Evolutionary conservation across 2,113 vertebrate species (phyloP), one percentile per base, ranked within the genome.

Genomic region (Ascaphus truei): DNA sequence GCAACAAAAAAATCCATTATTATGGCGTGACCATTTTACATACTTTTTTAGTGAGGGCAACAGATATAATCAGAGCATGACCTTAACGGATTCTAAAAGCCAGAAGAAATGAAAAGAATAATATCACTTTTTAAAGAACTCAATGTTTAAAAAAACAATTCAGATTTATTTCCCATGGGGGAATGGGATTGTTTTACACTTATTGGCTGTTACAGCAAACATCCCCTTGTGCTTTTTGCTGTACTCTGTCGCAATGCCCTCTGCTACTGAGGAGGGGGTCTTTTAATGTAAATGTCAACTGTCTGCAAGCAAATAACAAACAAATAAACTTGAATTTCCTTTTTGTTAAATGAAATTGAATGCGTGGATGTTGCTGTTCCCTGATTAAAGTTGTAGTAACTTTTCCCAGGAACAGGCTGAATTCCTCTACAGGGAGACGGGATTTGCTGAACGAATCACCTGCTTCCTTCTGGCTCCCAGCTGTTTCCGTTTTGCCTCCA

Each of bases 401-500:
- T 50, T 36, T 63, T 51, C 61, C 22, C 29, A 63, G 61, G 61
- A 51, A 63, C 20, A 23, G 45, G 20, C 30, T 50, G 30, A 63
- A 50, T 63, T 63, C 45, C 20, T 63, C 31, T 36, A 26, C 13
- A 36, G 43, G 43, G 47, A 48, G 33, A 60, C n/a, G 39, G 55
- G 45, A 60, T 60, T 69, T 69, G 50, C 31, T 18, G n/a, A 37
- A 26, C 10, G 43, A 41, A 52, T 71, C 67, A 52, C 67, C 45
- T 61, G 67, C 22, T 68, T 68, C 66, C 55, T 68, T 34, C 39
- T 15, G 50, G 41, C 31, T 51, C 63, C 51, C 64, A 68, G n/a
- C 60, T 74, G 25, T 64, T 79, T 52, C 37, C 50, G 60, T 66
- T 76, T 75, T 71, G 7, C 69, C 15, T 20, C 47, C 20, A 34